Conservation (phyloP, 2,113 vertebrate genomes). For the Bathybates hornii region DNA sequence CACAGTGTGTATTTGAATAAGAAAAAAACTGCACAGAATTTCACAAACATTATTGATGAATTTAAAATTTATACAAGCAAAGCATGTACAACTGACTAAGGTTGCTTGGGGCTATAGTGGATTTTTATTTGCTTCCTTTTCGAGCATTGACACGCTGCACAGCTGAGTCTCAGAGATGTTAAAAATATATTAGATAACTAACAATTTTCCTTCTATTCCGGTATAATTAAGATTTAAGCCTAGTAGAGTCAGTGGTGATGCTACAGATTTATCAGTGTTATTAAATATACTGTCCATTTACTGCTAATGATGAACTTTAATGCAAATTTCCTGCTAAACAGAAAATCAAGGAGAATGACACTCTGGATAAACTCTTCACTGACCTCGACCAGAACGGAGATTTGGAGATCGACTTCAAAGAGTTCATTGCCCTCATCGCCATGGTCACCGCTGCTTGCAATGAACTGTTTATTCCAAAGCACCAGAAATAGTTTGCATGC, state of each 20-base stretch:
- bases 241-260: not conserved
- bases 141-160: accelerated
- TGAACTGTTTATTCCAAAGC: conserved; percentile 30
- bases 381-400: conserved; percentile 72
- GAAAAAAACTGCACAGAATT: not conserved
- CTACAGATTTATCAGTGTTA: not conserved
- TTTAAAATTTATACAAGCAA: not conserved
- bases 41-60: not conserved
- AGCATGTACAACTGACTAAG: not conserved
- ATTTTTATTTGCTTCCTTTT: not conserved
- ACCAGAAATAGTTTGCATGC: not conserved
- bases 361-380: conserved; percentile 62
- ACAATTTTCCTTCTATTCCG: not conserved
- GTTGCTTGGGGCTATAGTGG: not conserved
- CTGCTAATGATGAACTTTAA: not conserved
- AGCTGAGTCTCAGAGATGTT: not conserved
- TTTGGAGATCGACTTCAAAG: conserved; percentile 71
- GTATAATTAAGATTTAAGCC: not conserved
- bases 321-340: not conserved
- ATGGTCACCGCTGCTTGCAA: conserved; percentile 73
- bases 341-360: conserved; percentile 66
- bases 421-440: conserved; percentile 68
- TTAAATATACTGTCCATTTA: not conserved
- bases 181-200: not conserved
- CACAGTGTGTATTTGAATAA: not conserved